Percentiles rank a stretch among this genome's conserved stretches.
phyloP scores from a whole-genome alignment of 2,888 invertebrate genomes.

The Fabriciana adippe region DNA sequence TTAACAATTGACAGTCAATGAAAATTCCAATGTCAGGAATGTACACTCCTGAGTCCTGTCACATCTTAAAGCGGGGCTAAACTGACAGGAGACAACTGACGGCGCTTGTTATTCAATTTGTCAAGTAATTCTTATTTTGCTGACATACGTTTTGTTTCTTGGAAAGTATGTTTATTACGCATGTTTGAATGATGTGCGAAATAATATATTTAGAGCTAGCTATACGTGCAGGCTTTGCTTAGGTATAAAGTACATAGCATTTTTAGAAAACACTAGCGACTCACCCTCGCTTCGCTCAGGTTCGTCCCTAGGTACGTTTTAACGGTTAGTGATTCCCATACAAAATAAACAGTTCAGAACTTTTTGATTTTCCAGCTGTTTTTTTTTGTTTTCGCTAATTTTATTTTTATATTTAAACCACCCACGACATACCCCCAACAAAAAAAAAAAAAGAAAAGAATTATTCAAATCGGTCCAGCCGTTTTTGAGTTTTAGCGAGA shows the following conservation, averaged over 20 bases:
- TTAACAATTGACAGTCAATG: constrained; percentile 9
- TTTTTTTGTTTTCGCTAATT: no score
- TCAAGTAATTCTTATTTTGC: constrained; percentile 14
- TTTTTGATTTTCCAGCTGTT: no score
- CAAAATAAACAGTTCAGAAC: no score
- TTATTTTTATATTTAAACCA: no score
- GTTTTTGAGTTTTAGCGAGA: no score
- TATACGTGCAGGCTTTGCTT: neutral
- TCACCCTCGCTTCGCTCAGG: no score
- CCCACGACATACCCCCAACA: no score
- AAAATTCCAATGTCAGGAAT: constrained; percentile 11
- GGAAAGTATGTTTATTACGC: neutral
- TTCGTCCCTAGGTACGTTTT: no score
- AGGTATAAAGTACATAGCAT: neutral
- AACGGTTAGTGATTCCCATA: no score
- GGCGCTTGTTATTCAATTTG: constrained; percentile 28
- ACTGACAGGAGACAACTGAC: constrained; percentile 28
- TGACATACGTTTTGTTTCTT: constrained; percentile 12
- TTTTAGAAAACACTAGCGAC: no score
- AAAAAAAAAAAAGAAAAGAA: no score
- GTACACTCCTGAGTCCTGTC: neutral
- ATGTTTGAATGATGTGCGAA: neutral
- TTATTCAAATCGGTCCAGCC: no score
- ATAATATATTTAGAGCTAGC: constrained; percentile 2
- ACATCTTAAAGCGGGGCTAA: neutral